Conservation (phyloP, 1,140 invertebrate species). For the Drosophila sturtevanti region DNA sequence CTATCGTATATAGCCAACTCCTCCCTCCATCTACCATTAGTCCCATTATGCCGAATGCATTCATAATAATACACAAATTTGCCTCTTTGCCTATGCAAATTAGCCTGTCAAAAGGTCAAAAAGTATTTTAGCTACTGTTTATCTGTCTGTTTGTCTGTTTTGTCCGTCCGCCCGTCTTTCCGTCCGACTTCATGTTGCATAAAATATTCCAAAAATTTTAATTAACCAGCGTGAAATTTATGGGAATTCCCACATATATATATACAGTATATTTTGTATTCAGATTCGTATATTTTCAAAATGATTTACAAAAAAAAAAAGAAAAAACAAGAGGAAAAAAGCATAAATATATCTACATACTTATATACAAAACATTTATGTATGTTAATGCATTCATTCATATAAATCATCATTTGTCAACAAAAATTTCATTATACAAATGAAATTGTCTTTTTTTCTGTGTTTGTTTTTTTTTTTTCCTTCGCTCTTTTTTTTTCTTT, state of each 20-base stretch:
- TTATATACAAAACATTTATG: constrained; percentile 7
- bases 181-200: neutral
- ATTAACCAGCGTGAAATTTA: constrained; percentile 19
- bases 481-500: neutral
- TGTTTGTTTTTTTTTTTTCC: neutral
- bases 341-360: neutral
- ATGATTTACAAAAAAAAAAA: constrained; percentile 1
- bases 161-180: neutral
- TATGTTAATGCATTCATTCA: constrained; percentile 7
- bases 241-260: constrained; percentile 9
- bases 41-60: constrained; percentile 5
- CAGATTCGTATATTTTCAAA: neutral
- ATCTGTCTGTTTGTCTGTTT: neutral
- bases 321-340: neutral
- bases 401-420: constrained; percentile 10
- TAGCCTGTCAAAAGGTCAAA: constrained; percentile 18
- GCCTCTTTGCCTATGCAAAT: constrained; percentile 10
- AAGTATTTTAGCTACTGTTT: constrained; percentile 15
- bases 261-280: neutral
- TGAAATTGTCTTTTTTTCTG: neutral
- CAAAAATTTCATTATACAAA: constrained; percentile 9
- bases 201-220: constrained; percentile 18
- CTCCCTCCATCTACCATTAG: neutral
- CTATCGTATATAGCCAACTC: no score
- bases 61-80: constrained; percentile 6